These are phyloP conservation scores for Drosophila seguyi DNA, from an alignment of 1,140 invertebrate species.

Conservation along the genomic window DNA sequence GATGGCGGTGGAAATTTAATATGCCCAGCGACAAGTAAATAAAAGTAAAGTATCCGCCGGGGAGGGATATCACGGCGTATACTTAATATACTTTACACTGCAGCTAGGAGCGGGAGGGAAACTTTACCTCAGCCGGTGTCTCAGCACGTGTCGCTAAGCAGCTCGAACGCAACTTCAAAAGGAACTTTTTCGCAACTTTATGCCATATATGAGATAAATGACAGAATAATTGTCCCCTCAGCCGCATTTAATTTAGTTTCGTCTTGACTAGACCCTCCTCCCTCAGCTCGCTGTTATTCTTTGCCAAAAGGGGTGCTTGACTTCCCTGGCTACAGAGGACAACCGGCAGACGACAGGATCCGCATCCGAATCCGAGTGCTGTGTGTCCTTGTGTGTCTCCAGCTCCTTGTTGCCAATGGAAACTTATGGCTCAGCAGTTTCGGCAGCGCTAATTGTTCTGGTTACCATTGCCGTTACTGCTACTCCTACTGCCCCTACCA, in stretches of 20 bases:
- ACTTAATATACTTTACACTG: constrained; percentile 59
- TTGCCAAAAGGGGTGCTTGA: constrained; percentile 27
- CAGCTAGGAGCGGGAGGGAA: constrained; percentile 13
- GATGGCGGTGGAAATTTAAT: constrained; percentile 47
- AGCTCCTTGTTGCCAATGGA: constrained; percentile 44
- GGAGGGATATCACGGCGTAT: constrained; percentile 53
- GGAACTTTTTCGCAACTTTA: constrained; percentile 47
- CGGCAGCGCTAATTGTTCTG: constrained; percentile 53
- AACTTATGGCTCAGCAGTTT: constrained; percentile 54
- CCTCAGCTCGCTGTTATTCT: constrained; percentile 7
- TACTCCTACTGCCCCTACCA: constrained; percentile 9
- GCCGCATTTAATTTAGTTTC: constrained; percentile 59
- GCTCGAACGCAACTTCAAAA: constrained; percentile 31
- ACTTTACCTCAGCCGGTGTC: constrained; percentile 23
- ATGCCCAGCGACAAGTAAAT: constrained; percentile 60
- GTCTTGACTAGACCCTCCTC: constrained; percentile 30
- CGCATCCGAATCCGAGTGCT: constrained; percentile 28
- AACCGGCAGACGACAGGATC: not conserved
- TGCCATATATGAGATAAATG: constrained; percentile 45
- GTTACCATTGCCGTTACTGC: constrained; percentile 18
- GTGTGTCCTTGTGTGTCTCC: constrained; percentile 14
- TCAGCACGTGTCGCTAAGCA: constrained; percentile 59
- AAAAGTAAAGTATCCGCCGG: constrained; percentile 57
- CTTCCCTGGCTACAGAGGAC: constrained; percentile 45
- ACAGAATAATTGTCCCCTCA: constrained; percentile 53